Evolutionary conservation across 2,888 invertebrate species (phyloP), one percentile per base, ranked within the genome.

Genomic region (Orthosia incerta): DNA sequence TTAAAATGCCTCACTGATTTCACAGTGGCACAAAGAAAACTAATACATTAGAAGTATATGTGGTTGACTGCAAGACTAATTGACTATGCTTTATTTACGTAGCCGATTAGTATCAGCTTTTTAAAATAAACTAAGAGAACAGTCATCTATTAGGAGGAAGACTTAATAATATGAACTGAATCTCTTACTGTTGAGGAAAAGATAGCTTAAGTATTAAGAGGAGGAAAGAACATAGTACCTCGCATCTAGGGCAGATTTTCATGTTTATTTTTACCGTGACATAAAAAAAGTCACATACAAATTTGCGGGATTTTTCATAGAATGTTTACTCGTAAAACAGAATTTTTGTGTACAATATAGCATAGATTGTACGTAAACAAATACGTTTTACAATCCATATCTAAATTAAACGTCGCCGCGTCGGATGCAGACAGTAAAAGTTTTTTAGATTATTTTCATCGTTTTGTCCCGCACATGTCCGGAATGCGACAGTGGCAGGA

Each of bases 401-500:
- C 48, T 26, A 65, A 72, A 72, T 55, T 80, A 63, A 77, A 55
- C 2, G 76, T n/a, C n/a, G n/a, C n/a, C n/a, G n/a, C n/a, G n/a
- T 75, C 48, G 48, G 18, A 71, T 20, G 51, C 67, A 82, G 65
- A 66, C 57, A 39, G 48, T 16, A 48, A 23, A 56, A 26, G n/a
- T 56, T 80, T 83, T 85, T 74, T 72, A 4, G 12, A 31, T 39
- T 9, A 74, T 80, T 80, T 84, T 76, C 63, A 66, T 60, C 60
- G 74, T 67, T 76, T 76, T 78, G 59, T 53, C 57, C 68, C 67
- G 65, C 59, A 71, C 78, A 76, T 79, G 81, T 79, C 53, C 80
- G 66, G 79, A 78, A 84, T 84, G 59, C 45, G 74, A 73, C 66
- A 71, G 56, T 65, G 62, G 67, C 56, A 12, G 26, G 66, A 63